Percentiles rank a stretch among this genome's conserved stretches.
Evolutionary conservation across 2,797 vertebrate genomes (phyloP).

Genomic region (Poeciliopsis turneri): DNA sequence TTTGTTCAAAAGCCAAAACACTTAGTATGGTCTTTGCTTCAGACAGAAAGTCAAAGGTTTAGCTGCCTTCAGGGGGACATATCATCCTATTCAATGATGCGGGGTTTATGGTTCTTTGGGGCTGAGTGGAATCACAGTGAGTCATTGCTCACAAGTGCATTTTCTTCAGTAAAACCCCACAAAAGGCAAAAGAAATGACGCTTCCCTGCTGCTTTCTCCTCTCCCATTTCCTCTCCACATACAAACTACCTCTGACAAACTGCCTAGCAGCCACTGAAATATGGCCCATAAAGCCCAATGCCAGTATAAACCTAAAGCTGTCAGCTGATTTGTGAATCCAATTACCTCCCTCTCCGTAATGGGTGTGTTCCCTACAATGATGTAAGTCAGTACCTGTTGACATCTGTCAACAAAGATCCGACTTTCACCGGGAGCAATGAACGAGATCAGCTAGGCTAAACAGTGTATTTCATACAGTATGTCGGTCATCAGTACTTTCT

Average conservation of each 20-base stretch:
- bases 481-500: not conserved
- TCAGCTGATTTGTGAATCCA: constrained; percentile 84
- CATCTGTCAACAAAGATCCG: constrained; percentile 60
- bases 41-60: constrained; percentile 46
- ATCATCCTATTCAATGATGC: constrained; percentile 36
- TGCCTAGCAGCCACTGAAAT: constrained; percentile 68
- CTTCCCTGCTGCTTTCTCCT: constrained; percentile 42
- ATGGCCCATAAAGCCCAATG: constrained; percentile 72
- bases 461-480: not conserved
- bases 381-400: constrained; percentile 71
- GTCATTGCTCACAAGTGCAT: constrained; percentile 31
- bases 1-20: constrained; percentile 21
- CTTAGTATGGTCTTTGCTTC: constrained; percentile 20
- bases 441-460: constrained; percentile 1
- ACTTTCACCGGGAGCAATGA: constrained; percentile 17
- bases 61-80: constrained; percentile 29
- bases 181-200: constrained; percentile 41
- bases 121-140: constrained; percentile 34
- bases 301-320: constrained; percentile 75
- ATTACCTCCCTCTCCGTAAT: constrained; percentile 82
- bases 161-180: constrained; percentile 35
- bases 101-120: constrained; percentile 26
- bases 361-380: constrained; percentile 78
- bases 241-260: constrained; percentile 71
- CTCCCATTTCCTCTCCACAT: constrained; percentile 36